phyloP scores from a whole-genome alignment of 2,113 vertebrate genomes.

The Leucopsar rothschildi region DNA sequence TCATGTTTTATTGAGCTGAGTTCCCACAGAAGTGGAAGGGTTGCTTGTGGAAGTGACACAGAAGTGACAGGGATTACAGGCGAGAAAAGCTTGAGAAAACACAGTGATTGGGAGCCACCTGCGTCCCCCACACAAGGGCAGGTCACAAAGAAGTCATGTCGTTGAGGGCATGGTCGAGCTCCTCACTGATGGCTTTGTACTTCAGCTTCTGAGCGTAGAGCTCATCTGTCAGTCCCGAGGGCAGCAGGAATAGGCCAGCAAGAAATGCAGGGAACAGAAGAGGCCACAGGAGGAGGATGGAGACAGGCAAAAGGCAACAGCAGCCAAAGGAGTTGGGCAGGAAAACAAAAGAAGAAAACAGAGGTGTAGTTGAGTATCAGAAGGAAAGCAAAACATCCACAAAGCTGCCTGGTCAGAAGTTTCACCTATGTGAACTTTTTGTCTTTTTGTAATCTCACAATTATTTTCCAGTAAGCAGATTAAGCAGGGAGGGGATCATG shows the following conservation, averaged over 20 bases:
- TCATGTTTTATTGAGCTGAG: constrained; percentile 57
- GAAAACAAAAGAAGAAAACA: constrained; percentile 51
- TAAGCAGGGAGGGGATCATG: neutral
- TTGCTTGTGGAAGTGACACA: neutral
- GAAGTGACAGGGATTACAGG: neutral
- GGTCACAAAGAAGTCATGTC: constrained; percentile 86
- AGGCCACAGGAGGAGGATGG: neutral
- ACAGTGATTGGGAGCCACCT: neutral
- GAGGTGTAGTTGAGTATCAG: neutral
- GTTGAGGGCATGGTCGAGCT: constrained; percentile 87
- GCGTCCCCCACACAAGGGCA: neutral
- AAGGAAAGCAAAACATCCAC: neutral
- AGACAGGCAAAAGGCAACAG: constrained; percentile 24
- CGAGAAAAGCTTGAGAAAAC: neutral
- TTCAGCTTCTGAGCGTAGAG: constrained; percentile 90
- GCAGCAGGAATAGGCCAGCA: neutral
- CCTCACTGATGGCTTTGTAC: constrained; percentile 89
- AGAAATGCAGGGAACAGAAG: constrained; percentile 3
- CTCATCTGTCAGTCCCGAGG: constrained; percentile 76
- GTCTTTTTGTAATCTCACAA: neutral
- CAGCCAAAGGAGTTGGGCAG: constrained; percentile 42
- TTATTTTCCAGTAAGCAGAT: neutral
- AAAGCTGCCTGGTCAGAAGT: neutral
- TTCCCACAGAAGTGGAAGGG: neutral
- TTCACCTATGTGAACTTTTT: neutral